These are phyloP conservation scores for Lepus oiostolus DNA, from an alignment of 2,797 vertebrate genomes.

Conservation along the genomic window DNA sequence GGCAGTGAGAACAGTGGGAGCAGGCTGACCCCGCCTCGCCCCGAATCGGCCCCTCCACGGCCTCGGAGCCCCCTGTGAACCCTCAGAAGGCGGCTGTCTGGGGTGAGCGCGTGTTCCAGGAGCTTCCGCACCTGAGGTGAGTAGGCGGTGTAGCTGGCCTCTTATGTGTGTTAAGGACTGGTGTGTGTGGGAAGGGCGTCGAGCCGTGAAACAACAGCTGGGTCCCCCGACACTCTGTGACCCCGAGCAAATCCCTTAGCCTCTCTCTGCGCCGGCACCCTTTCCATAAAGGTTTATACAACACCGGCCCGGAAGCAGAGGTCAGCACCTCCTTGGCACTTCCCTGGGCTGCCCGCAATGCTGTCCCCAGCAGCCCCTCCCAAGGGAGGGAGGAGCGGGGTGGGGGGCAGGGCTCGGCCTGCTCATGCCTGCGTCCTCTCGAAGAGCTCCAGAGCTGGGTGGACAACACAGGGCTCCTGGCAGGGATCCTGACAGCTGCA, in stretches of 20 bases:
- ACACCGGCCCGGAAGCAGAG: neutral
- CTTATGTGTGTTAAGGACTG: neutral
- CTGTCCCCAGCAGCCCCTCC: neutral
- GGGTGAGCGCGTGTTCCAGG: neutral
- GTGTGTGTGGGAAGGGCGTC: neutral
- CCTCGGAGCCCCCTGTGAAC: neutral
- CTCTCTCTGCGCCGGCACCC: neutral
- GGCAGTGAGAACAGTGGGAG: no score
- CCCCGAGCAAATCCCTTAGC: neutral
- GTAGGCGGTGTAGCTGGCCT: neutral
- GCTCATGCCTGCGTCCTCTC: neutral
- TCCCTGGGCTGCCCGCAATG: no score
- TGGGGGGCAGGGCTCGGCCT: neutral
- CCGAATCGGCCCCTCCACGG: neutral
- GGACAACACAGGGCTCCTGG: neutral
- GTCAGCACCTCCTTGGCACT: no score
- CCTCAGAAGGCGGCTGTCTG: neutral
- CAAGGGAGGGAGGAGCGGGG: neutral
- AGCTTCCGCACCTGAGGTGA: neutral
- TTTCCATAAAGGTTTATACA: constrained; percentile 1
- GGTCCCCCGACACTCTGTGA: neutral
- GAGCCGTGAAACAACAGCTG: neutral
- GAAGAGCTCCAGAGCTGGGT: neutral
- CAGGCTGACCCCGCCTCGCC: neutral
- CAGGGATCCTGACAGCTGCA: neutral